phyloP scores from a whole-genome alignment of 2,797 vertebrate species.

The Dallia pectoralis region DNA sequence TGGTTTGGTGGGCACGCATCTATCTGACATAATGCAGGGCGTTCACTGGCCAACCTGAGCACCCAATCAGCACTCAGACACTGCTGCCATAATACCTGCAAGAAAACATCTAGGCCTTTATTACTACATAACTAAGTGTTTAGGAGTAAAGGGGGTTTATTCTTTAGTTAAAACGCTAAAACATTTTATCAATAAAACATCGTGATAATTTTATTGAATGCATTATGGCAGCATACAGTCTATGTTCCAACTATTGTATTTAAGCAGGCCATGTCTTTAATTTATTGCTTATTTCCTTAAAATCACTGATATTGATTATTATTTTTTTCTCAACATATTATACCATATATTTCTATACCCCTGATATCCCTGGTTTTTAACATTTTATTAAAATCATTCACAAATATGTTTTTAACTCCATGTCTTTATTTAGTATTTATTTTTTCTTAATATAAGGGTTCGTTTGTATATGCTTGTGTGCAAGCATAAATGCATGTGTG shows the following conservation, averaged over 20 bases:
- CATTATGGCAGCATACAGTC: constrained; percentile 9
- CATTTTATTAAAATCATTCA: background rate
- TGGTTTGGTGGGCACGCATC: constrained; percentile 86
- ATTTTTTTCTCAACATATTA: background rate
- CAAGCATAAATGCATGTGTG: background rate
- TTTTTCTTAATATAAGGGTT: background rate
- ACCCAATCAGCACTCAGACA: constrained; percentile 86
- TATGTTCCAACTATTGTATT: background rate
- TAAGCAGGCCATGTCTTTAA: background rate
- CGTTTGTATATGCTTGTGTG: background rate
- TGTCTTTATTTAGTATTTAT: background rate
- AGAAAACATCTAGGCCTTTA: constrained; percentile 62
- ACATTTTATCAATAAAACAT: constrained; percentile 63
- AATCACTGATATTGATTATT: background rate
- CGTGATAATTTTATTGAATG: constrained; percentile 39
- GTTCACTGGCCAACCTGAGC: constrained; percentile 86
- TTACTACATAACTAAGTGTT: constrained; percentile 78
- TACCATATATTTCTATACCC: background rate
- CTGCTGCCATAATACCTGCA: constrained; percentile 77
- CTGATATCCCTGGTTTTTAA: background rate
- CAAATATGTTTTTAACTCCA: background rate
- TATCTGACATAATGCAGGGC: constrained; percentile 96
- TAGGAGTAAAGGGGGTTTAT: constrained; percentile 55
- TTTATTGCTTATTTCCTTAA: background rate
- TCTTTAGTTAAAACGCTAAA: constrained; percentile 66